Evolutionary conservation across 2,113 vertebrate species (phyloP).

Genomic region (Neodontobutis hainanensis): DNA sequence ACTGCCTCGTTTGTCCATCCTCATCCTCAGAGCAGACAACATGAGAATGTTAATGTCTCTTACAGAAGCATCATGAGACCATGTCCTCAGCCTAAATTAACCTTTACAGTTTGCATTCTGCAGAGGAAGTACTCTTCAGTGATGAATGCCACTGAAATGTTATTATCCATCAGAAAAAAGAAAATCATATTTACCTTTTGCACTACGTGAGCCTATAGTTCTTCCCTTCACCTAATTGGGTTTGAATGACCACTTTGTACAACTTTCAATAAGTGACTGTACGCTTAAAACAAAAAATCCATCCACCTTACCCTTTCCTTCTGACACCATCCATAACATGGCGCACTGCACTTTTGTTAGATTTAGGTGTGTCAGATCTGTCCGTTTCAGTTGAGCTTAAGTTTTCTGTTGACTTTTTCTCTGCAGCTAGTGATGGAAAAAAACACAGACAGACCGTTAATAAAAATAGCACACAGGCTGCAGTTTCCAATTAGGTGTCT

Average conservation of each 20-base stretch:
- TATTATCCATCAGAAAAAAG: background rate
- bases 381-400: conserved; percentile 31
- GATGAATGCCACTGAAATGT: background rate
- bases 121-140: background rate
- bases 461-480: background rate
- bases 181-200: background rate
- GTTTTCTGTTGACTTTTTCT: conserved; percentile 50
- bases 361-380: conserved; percentile 68
- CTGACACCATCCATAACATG: conserved; percentile 66
- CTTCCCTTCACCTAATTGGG: background rate
- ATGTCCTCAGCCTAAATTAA: background rate
- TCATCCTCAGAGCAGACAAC: conserved; percentile 47
- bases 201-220: background rate
- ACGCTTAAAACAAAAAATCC: background rate
- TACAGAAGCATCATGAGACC: background rate
- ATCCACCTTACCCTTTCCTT: conserved; percentile 83
- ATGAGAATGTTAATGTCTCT: conserved; percentile 1
- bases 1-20: conserved; percentile 63
- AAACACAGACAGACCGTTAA: conserved; percentile 4
- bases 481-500: background rate
- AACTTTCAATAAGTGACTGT: background rate
- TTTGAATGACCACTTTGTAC: background rate
- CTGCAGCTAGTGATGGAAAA: conserved; percentile 42
- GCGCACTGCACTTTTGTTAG: conserved; percentile 70
- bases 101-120: conserved; percentile 8